Evolutionary conservation across 2,888 invertebrate genomes (phyloP), one percentile per base, ranked within the genome.

Genomic region (Acanthococcus lagerstroemiae): DNA sequence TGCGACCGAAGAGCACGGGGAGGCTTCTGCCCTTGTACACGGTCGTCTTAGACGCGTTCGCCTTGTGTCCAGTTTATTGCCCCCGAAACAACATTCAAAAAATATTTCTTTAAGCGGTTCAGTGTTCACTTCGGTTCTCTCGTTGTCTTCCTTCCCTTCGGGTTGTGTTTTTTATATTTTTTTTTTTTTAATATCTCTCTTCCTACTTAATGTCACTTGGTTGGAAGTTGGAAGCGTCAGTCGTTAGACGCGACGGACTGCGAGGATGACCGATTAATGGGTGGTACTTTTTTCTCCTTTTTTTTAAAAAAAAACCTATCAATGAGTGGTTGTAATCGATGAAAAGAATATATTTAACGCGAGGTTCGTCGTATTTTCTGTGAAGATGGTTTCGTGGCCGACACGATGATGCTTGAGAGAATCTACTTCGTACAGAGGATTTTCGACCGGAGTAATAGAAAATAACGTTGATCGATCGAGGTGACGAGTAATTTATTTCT

Each of bases 51-150:
- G 63, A 63, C 63, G 63, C 54, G 63, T 63, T 63, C 44, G 63
- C 63, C 63, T 63, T 63, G 63, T 63, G 63, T 63, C 63, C 63
- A 63, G 63, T 63, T 63, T 63, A 52, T 63, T 63, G 63, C 63
- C 63, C 63, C 63, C 63, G 63, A 17, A 55, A 26, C 55, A 52
- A 52, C 52, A 52, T 52, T 22, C 24, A 15, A 52, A 52, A 52
- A 52, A 52, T 52, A 22, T 52, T 52, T 52, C 22, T 52, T 24
- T 52, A 52, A 22, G 22, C 22, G 21, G 19, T 52, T 52, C 22
- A 15, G 52, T 45, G 15, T 19, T 45, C 46, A 45, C n/a, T 37
- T 37, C 37, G 37, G n/a, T 37, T 37, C 37, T 37, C n/a, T 37
- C 37, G 12, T 37, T 37, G 37, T 37, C 37, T 52, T 52, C 22